phyloP scores from a whole-genome alignment of 2,797 vertebrate species.

The Eulemur coronatus region DNA sequence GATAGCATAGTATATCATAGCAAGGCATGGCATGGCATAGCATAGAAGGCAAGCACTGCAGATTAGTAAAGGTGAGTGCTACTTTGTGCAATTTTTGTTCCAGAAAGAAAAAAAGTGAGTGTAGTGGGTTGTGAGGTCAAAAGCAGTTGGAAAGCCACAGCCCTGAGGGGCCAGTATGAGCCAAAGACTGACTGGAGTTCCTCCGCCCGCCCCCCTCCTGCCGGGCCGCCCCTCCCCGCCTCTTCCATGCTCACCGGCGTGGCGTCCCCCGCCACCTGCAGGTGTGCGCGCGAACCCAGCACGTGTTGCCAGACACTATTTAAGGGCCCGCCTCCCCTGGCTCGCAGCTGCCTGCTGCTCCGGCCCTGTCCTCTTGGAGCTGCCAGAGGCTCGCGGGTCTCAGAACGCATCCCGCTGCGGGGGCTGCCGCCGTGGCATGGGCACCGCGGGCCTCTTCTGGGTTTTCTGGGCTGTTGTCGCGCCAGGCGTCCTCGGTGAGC shows the following conservation, averaged over 20 bases:
- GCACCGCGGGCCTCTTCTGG: background rate
- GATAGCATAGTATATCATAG: background rate
- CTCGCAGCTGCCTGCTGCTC: background rate
- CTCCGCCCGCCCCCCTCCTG: background rate
- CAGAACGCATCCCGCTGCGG: background rate
- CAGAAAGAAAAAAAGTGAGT: background rate
- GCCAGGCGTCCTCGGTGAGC: slow-evolving; percentile 71
- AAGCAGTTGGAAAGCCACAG: background rate
- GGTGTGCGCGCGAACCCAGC: background rate
- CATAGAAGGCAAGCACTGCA: background rate
- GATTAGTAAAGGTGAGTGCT: background rate
- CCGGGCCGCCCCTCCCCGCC: background rate
- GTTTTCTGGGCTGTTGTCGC: slow-evolving; percentile 50
- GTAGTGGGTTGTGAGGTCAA: background rate
- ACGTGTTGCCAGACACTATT: slow-evolving; percentile 18
- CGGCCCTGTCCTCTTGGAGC: background rate
- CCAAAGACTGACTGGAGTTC: background rate
- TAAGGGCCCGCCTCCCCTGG: background rate
- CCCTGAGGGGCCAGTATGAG: background rate
- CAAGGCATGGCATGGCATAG: background rate
- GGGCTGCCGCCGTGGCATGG: slow-evolving; percentile 53
- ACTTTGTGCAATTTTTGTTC: background rate
- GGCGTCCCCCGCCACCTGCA: background rate
- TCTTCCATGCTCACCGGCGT: rapidly evolving
- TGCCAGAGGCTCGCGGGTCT: background rate